Conservation (phyloP, 2,113 vertebrate genomes). For the Polyodon spathula region DNA sequence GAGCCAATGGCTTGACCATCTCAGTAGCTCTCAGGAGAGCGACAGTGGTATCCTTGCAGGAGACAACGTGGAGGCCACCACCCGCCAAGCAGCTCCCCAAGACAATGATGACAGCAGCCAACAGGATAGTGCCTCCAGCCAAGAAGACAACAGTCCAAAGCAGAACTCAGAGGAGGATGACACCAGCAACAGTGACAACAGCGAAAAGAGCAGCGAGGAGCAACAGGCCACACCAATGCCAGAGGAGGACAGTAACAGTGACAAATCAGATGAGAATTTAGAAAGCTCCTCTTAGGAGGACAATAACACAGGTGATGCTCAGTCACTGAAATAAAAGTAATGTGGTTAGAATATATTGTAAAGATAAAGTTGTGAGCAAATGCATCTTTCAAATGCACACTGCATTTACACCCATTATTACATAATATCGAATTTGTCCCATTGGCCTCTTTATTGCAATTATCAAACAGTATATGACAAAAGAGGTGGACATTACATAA, state of each 20-base stretch:
- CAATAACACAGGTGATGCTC: conserved; percentile 22
- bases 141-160: not conserved
- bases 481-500: conserved; percentile 15
- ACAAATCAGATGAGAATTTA: conserved; percentile 12
- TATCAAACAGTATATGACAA: conserved; percentile 5
- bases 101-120: too few relatives aligned
- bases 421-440: conserved; percentile 33
- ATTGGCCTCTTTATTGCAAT: conserved; percentile 24
- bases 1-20: conserved; percentile 41
- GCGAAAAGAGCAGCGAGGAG: conserved; percentile 53
- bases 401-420: too few relatives aligned
- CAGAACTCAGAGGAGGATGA: conserved; percentile 21
- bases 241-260: conserved; percentile 41
- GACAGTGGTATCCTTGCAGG: too few relatives aligned
- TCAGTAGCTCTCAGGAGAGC: conserved; percentile 21
- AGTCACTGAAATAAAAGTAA: conserved; percentile 15
- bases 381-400: not conserved
- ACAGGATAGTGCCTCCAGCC: not conserved
- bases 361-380: conserved; percentile 19
- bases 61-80: not conserved
- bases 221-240: conserved; percentile 39
- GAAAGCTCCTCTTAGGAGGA: conserved; percentile 37
- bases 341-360: conserved; percentile 19
- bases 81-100: conserved; percentile 25
- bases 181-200: conserved; percentile 34